Conservation (phyloP, 2,888 invertebrate species). For the Chrysotoxum bicinctum region DNA sequence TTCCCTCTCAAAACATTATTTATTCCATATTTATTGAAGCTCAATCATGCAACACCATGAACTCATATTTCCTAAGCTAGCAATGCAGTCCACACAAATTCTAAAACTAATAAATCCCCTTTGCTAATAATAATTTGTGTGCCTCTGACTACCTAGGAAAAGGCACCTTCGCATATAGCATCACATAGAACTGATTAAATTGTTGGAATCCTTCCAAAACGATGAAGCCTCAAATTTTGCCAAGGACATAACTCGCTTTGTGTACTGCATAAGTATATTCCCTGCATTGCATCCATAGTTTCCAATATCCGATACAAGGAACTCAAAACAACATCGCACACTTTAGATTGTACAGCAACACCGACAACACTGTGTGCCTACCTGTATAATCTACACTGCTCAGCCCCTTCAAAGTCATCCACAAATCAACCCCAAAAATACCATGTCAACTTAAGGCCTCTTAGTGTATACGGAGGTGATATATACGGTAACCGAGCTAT, state of each 20-base stretch:
- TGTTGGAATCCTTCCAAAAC: slow-evolving; percentile 46
- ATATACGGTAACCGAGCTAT: neutral
- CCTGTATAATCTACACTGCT: neutral
- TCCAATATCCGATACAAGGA: slow-evolving; percentile 3
- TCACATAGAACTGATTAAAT: slow-evolving; percentile 30
- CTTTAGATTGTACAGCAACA: neutral
- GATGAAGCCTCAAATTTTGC: slow-evolving; percentile 11
- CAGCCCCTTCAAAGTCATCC: slow-evolving; percentile 24
- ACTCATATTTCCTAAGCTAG: neutral
- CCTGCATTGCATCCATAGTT: slow-evolving; percentile 16
- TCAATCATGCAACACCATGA: slow-evolving; percentile 25
- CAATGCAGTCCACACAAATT: slow-evolving; percentile 2
- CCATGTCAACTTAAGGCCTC: slow-evolving; percentile 36
- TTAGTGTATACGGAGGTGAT: neutral
- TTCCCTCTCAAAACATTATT: neutral
- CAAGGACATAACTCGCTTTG: slow-evolving; percentile 15
- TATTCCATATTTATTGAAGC: slow-evolving; percentile 8
- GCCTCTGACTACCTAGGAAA: neutral
- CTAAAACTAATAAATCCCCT: slow-evolving; percentile 26
- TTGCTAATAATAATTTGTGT: neutral
- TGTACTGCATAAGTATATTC: slow-evolving; percentile 19
- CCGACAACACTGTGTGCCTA: neutral
- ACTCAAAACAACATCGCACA: neutral
- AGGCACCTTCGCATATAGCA: neutral
- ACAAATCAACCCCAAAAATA: slow-evolving; percentile 42